Base-by-base conservation (phyloP, 1,140 invertebrate genomes). In the Dolichoris vasculosae region DNA sequence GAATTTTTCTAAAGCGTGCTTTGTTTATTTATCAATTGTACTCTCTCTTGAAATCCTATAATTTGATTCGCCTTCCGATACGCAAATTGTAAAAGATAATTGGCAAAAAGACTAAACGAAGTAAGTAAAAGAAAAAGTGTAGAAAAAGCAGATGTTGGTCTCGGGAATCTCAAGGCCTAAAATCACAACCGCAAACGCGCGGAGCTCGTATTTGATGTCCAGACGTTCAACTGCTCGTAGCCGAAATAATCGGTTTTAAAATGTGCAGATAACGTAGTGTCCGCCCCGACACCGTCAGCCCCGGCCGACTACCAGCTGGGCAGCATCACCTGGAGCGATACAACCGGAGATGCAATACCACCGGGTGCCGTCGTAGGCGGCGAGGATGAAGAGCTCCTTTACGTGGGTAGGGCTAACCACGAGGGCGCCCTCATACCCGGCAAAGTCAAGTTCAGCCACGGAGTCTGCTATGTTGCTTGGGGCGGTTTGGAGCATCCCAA, bases 371-470 rank as follows among this genome's bases (percentile, higher is more conserved):
- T 95, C 23, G 97, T 96, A 2, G 97, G 97, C 43, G 94, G 95
- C 23, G 95, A 96, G 87, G 95, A 95, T 20, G 96, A 94, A 0
- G 97, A 97, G 90, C 93, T 95, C 15, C 89, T 97, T 51, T 97
- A 95, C 89, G 95, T 98, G 20, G 96, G 95, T 2, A 94, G 97
- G 84, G 96, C 96, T 8, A 90, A 92, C 48, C 96, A 97, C 86
- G 96, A 97, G 89, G 96, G 96, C 48, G 96, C 95, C 69, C 89
- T 96, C 9, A 94, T 97, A 87, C 97, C 97, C 85, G 97, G 97
- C 55, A 98, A 98, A 92, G 91, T 97, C 13, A 94, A 95, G 64
- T 94, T 95, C 0, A 95, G 95, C 3, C 96, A 97, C 88, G 95
- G 95, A 17, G 95, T 95, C 13, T 95, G 95, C 87, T 98, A 97